Percentiles rank a stretch among this genome's conserved stretches.
Evolutionary conservation across 2,113 vertebrate genomes (phyloP).

Genomic region (Orientallactaga bullata): DNA sequence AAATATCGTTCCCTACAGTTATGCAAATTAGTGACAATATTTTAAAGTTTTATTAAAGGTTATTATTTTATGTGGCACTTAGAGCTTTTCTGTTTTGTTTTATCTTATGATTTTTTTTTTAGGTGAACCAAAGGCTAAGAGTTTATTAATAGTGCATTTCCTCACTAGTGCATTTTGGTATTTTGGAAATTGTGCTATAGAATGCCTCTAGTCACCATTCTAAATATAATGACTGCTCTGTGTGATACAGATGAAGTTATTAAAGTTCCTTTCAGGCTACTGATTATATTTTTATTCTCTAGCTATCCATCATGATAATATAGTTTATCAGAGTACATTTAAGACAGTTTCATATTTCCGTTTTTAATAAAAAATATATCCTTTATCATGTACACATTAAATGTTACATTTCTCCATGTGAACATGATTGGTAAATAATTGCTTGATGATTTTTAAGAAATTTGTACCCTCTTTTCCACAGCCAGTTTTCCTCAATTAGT

Average conservation of each 20-base stretch:
- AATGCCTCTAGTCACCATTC: background rate
- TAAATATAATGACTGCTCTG: slow-evolving; percentile 6
- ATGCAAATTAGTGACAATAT: background rate
- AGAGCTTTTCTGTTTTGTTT: background rate
- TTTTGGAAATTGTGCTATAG: slow-evolving; percentile 13
- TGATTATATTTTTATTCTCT: background rate
- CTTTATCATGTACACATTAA: background rate
- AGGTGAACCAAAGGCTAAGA: slow-evolving; percentile 28
- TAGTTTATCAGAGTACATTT: background rate
- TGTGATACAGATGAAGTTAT: background rate
- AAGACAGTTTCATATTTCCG: background rate
- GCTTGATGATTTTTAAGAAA: background rate
- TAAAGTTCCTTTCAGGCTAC: background rate
- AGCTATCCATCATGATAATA: background rate
- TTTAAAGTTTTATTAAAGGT: slow-evolving; percentile 54
- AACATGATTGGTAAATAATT: background rate
- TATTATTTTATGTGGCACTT: slow-evolving; percentile 36
- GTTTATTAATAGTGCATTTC: background rate
- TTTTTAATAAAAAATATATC: background rate
- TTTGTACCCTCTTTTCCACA: background rate
- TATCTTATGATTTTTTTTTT: background rate
- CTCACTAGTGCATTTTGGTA: slow-evolving; percentile 3
- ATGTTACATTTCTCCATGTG: background rate
- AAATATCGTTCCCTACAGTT: background rate
- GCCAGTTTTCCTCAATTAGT: background rate